Conservation (phyloP, 2,797 vertebrate genomes). For the Spheniscus humboldti region DNA sequence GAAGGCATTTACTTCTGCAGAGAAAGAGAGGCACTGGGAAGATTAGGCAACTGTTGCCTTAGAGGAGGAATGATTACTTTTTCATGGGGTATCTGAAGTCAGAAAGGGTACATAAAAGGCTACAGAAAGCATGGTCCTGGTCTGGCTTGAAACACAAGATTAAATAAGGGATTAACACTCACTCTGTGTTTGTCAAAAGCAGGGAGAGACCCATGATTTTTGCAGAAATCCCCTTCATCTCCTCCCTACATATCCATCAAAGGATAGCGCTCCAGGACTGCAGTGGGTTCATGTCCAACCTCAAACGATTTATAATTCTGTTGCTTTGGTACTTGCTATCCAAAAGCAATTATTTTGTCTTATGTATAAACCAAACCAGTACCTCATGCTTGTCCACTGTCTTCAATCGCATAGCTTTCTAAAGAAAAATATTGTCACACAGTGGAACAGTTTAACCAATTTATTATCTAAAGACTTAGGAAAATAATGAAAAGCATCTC, state of each 20-base stretch:
- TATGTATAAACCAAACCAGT: neutral
- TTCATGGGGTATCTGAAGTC: neutral
- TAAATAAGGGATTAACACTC: neutral
- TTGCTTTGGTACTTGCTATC: neutral
- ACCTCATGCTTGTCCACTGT: neutral
- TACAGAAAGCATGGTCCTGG: neutral
- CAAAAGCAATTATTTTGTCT: neutral
- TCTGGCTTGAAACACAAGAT: neutral
- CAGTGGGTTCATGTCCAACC: neutral
- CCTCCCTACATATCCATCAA: neutral
- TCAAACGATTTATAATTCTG: neutral
- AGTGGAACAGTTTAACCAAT: neutral
- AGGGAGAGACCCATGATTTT: neutral
- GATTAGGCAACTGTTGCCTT: neutral
- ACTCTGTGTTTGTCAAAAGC: neutral
- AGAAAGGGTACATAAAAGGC: neutral
- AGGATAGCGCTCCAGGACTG: neutral
- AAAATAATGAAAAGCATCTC: neutral
- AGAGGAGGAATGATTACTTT: neutral
- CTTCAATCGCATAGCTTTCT: neutral
- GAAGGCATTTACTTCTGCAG: neutral
- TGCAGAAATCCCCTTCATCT: neutral
- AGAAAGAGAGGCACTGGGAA: neutral
- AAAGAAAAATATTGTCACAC: neutral
- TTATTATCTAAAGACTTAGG: neutral